Evolutionary conservation across 2,113 vertebrate species (phyloP).

Genomic region (Calidris pygmaea): DNA sequence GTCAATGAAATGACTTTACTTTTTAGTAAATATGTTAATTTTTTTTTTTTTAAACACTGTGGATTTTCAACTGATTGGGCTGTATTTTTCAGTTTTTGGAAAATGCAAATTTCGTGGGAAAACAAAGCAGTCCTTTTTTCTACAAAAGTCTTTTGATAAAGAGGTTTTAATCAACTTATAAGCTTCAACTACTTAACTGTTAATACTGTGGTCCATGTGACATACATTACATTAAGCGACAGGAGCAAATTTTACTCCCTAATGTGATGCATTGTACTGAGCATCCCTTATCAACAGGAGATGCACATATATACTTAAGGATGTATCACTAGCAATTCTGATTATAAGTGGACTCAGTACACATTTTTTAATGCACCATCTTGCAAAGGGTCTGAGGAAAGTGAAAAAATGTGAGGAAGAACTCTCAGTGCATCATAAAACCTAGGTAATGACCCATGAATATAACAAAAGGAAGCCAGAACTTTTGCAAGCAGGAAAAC

Average conservation of each 20-base stretch:
- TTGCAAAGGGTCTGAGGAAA: background rate
- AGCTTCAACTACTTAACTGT: background rate
- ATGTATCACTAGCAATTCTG: background rate
- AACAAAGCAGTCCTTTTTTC: background rate
- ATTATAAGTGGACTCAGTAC: background rate
- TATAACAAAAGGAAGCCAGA: background rate
- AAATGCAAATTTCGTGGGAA: background rate
- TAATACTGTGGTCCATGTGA: background rate
- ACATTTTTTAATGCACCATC: background rate
- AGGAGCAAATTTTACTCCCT: background rate
- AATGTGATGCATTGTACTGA: background rate
- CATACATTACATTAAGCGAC: background rate
- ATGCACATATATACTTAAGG: background rate
- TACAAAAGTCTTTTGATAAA: background rate
- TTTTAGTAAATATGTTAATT: background rate
- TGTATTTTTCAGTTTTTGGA: background rate
- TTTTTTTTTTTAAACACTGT: background rate
- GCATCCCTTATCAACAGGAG: background rate
- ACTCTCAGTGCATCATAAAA: background rate
- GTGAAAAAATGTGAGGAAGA: background rate
- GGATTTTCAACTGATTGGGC: background rate
- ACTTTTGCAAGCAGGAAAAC: background rate
- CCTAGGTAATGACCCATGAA: background rate
- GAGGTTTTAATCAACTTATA: background rate
- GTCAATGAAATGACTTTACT: background rate